These are phyloP conservation scores for Streblospio benedicti DNA, from an alignment of 1,140 invertebrate species.

Conservation along the genomic window DNA sequence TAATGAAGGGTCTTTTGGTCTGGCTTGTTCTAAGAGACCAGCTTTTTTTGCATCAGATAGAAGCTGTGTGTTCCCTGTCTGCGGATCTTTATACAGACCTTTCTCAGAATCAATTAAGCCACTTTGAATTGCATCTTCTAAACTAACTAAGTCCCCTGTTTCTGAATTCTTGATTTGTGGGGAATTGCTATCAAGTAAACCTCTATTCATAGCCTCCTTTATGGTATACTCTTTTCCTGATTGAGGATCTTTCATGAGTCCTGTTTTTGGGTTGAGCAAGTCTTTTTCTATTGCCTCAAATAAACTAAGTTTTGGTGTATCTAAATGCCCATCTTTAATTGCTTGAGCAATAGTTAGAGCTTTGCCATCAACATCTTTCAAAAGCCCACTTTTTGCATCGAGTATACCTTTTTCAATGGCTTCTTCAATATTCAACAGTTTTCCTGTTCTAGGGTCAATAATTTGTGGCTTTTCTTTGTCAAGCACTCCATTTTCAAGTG, in stretches of 20 bases:
- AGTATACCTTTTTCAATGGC: slow-evolving; percentile 69
- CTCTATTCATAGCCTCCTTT: slow-evolving; percentile 64
- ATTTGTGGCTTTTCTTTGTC: slow-evolving; percentile 57
- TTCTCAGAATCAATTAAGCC: slow-evolving; percentile 18
- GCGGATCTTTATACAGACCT: not conserved
- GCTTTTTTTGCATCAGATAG: too few relatives aligned
- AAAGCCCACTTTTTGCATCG: slow-evolving; percentile 13
- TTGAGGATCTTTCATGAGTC: too few relatives aligned
- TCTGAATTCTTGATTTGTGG: too few relatives aligned
- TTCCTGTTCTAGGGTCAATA: slow-evolving; percentile 28
- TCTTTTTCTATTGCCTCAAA: too few relatives aligned
- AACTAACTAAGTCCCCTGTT: slow-evolving; percentile 47
- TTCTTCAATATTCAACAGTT: slow-evolving; percentile 62
- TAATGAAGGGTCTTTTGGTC: too few relatives aligned
- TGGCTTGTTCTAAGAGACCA: too few relatives aligned
- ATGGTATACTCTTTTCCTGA: slow-evolving; percentile 68
- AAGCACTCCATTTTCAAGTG: slow-evolving; percentile 65
- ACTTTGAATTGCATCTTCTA: slow-evolving; percentile 13
- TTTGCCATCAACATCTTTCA: slow-evolving; percentile 17
- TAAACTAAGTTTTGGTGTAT: too few relatives aligned
- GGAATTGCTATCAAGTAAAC: slow-evolving; percentile 68
- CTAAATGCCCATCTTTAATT: too few relatives aligned
- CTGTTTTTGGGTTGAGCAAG: too few relatives aligned
- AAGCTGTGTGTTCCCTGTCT: not conserved
- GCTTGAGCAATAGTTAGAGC: slow-evolving; percentile 59